Evolutionary conservation across 2,113 vertebrate genomes (phyloP).

Genomic region (Heteronetta atricapilla): DNA sequence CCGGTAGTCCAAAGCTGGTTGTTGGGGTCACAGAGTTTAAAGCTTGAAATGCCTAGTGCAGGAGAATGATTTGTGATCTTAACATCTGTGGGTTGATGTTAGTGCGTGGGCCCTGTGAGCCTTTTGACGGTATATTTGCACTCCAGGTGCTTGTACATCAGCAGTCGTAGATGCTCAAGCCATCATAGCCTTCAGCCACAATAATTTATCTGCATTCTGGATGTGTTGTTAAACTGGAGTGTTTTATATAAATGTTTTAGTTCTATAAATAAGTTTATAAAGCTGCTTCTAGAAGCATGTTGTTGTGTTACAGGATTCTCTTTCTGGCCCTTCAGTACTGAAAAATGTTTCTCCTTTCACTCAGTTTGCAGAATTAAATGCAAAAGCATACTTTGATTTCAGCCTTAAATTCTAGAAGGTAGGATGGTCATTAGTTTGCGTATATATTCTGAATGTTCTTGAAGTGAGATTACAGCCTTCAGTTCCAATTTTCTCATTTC

Average conservation of each 20-base stretch:
- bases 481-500: slow-evolving; percentile 43
- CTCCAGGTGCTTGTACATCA: neutral
- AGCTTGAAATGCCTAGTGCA: neutral
- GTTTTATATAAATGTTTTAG: neutral
- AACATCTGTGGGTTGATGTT: neutral
- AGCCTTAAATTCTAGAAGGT: neutral
- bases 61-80: neutral
- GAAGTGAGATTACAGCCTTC: neutral
- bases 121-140: neutral
- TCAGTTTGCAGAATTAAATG: neutral
- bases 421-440: neutral
- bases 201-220: neutral
- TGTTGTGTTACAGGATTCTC: neutral
- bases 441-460: neutral
- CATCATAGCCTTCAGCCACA: neutral
- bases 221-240: neutral
- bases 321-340: neutral
- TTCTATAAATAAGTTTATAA: neutral
- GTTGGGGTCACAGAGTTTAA: neutral
- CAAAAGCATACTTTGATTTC: neutral
- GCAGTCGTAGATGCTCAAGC: neutral
- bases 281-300: neutral
- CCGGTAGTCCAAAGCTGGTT: neutral
- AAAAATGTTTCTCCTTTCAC: neutral
- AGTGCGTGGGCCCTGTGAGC: neutral